Base-by-base conservation (phyloP, 2,797 vertebrate genomes). In the Crocodylus rhombifer region DNA sequence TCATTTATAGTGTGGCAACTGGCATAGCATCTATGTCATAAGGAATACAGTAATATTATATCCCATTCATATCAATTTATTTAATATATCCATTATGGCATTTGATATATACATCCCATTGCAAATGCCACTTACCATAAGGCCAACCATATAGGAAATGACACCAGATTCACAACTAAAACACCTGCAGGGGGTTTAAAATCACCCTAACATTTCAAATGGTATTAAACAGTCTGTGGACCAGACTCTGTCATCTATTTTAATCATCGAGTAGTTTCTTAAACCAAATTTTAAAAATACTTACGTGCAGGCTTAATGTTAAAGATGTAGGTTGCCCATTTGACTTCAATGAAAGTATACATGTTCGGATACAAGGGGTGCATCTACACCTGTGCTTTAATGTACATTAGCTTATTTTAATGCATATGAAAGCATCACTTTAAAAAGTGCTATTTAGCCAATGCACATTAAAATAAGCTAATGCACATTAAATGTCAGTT, bases 231-330 rank as follows among this genome's bases (percentile, higher is more conserved):
- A 4, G 83, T 60, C 30, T 10, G 14, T 62, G 51, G 57, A 6
- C 3, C 28, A 86, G 25, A 57, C 18, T 80, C 1, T 62, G 1
- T 80, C 55, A 2, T 8, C 42, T 42, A 42, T 93, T 85, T 86
- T 26, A 17, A 90, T 91, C 33, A 86, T 25, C 4, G 14, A 7
- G 65, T 2, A 30, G 30, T 30, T 55, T 9, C 84, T 16, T 28
- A 82, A 90, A 21, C 18, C 71, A 90, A 92, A 77, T 65, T 56
- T 76, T 55, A 6, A 71, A 79, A 86, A 89, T 77, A 57, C 26
- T 84, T 42, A 80, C 25, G 75, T 12, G 28, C 0, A 4, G 82
- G 71, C 36, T 36, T 82, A 13, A 55, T 11, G 0, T 0, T 58
- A 81, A 3, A 2, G 57, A 83, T 79, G 76, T 75, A 71, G 91